Percentiles rank a stretch among this genome's conserved stretches.
Conservation (phyloP, 2,797 vertebrate species). For the Acanthurus lineatus region DNA sequence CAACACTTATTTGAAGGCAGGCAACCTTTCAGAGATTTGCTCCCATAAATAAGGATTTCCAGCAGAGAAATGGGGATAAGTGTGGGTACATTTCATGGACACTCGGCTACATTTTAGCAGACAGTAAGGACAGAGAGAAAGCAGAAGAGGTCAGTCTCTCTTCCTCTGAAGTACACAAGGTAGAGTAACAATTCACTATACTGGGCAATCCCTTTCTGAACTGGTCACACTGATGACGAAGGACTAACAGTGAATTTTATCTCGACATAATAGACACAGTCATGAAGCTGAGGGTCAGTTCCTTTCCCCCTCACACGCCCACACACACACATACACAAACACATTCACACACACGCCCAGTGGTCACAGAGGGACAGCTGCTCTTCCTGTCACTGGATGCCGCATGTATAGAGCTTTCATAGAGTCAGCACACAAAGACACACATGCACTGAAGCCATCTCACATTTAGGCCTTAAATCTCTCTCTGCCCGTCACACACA, state of each 20-base stretch:
- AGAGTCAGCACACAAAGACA: slow-evolving; percentile 62
- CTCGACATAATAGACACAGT: slow-evolving; percentile 76
- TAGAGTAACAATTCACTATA: slow-evolving; percentile 46
- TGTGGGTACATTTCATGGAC: slow-evolving; percentile 38
- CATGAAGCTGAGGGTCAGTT: slow-evolving; percentile 74
- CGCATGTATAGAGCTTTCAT: slow-evolving; percentile 68
- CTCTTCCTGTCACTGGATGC: slow-evolving; percentile 79
- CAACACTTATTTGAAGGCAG: slow-evolving; percentile 42
- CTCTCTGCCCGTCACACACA: slow-evolving; percentile 26
- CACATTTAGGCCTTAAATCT: slow-evolving; percentile 29
- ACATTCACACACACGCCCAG: slow-evolving; percentile 44
- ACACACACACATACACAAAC: slow-evolving; percentile 26
- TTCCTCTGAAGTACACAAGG: slow-evolving; percentile 66
- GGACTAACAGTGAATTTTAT: slow-evolving; percentile 59
- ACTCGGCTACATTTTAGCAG: slow-evolving; percentile 28
- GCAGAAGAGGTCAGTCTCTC: slow-evolving; percentile 62
- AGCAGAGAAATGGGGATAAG: slow-evolving; percentile 1
- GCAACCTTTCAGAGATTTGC: slow-evolving; percentile 23
- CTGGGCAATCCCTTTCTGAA: slow-evolving; percentile 44
- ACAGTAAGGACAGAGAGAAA: slow-evolving; percentile 66
- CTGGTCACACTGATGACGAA: slow-evolving; percentile 49
- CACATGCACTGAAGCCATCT: slow-evolving; percentile 27
- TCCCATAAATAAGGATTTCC: slow-evolving; percentile 35
- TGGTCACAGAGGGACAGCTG: slow-evolving; percentile 75
- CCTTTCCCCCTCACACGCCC: slow-evolving; percentile 53